Evolutionary conservation across 2,113 vertebrate species (phyloP).

Genomic region (Xiphias gladius): DNA sequence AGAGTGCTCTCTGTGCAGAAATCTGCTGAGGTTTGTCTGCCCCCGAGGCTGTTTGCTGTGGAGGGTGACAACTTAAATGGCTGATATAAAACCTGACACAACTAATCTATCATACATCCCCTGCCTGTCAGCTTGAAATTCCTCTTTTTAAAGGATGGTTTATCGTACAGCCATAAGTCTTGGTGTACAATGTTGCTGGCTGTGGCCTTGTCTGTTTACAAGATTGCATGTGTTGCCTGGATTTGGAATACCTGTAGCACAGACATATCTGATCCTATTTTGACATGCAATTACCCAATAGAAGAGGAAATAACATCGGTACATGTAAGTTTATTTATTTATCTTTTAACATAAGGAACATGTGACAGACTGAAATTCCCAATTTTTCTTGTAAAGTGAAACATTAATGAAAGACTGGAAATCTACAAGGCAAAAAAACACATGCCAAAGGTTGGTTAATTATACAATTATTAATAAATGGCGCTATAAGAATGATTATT

Average conservation of each 20-base stretch:
- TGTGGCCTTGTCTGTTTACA: conserved; percentile 74
- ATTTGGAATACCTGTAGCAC: conserved; percentile 45
- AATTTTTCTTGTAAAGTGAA: neutral
- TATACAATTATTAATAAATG: neutral
- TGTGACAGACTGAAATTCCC: neutral
- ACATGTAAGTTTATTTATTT: neutral
- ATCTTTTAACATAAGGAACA: neutral
- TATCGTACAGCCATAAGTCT: conserved; percentile 74
- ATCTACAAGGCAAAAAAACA: neutral
- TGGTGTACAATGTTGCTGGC: conserved; percentile 46
- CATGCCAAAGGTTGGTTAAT: neutral
- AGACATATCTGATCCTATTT: conserved; percentile 52
- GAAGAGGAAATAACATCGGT: neutral
- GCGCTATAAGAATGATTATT: neutral
- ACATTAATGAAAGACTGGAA: neutral
- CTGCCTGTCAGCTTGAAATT: conserved; percentile 74
- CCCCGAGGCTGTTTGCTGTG: conserved; percentile 75
- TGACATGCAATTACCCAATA: conserved; percentile 35
- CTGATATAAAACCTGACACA: conserved; percentile 84
- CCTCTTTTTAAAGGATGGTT: conserved; percentile 76
- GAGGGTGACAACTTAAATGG: conserved; percentile 82
- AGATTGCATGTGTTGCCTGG: conserved; percentile 55
- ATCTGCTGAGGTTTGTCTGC: conserved; percentile 66
- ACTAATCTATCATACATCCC: conserved; percentile 80
- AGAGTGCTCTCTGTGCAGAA: conserved; percentile 45